These are phyloP conservation scores for Apteryx owenii DNA, from an alignment of 2,113 vertebrate species.

Conservation along the genomic window DNA sequence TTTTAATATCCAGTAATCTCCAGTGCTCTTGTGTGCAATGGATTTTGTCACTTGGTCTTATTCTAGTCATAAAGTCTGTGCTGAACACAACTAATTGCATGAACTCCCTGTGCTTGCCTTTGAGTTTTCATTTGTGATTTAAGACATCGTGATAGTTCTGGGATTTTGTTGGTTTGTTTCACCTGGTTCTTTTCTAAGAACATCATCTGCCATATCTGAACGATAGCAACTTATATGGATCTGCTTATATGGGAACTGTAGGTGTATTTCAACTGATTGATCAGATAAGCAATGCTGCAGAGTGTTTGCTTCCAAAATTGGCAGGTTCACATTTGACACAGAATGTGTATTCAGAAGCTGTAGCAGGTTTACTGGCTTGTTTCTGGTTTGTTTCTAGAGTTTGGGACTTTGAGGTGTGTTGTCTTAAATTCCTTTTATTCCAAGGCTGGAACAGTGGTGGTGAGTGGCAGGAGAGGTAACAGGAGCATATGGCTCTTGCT, in stretches of 20 bases:
- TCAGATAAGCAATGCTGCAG: not conserved
- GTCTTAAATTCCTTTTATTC: not conserved
- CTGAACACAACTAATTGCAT: not conserved
- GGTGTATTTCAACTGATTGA: not conserved
- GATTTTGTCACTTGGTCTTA: not conserved
- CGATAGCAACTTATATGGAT: not conserved
- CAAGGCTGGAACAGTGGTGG: not conserved
- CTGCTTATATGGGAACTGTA: not conserved
- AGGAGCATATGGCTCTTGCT: not conserved
- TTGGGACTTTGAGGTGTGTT: too few species aligned
- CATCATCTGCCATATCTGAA: fast-evolving
- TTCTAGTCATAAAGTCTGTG: not conserved
- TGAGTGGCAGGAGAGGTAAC: not conserved
- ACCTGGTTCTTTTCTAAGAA: not conserved
- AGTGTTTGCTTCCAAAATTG: not conserved
- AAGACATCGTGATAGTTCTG: not conserved
- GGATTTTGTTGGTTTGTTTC: not conserved
- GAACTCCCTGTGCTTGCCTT: not conserved
- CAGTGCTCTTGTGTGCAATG: not conserved
- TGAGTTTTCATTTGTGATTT: not conserved
- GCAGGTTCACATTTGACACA: not conserved
- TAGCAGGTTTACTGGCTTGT: fast-evolving
- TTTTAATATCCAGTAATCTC: not conserved
- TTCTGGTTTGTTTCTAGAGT: not conserved
- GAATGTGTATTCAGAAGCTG: not conserved